Percentiles rank a stretch among this genome's conserved stretches.
Conservation (phyloP, 2,113 vertebrate species). For the Gobio gobio region DNA sequence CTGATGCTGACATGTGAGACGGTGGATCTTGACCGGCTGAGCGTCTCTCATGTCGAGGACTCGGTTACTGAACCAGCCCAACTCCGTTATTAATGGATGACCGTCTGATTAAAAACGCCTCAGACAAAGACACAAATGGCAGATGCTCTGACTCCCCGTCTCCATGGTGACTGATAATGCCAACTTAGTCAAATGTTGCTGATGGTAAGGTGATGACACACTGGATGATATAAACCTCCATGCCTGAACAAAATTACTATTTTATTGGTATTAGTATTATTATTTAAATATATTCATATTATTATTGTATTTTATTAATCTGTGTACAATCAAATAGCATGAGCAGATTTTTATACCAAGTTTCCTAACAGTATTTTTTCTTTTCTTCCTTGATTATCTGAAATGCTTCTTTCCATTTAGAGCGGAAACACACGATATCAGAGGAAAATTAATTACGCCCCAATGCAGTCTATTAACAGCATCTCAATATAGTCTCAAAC, state of each 20-base stretch:
- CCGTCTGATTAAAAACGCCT: conserved; percentile 67
- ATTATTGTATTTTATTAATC: not conserved
- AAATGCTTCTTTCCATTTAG: not conserved
- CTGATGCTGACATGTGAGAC: conserved; percentile 44
- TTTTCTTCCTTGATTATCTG: not conserved
- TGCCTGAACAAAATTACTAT: not conserved
- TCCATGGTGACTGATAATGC: conserved; percentile 22
- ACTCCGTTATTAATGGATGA: conserved; percentile 74
- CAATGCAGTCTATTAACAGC: conserved; percentile 3
- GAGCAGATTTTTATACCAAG: not conserved
- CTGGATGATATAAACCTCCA: too few species aligned
- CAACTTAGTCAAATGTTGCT: conserved; percentile 4
- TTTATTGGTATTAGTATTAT: not conserved
- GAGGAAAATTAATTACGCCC: not conserved
- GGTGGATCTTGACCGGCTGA: conserved; percentile 37
- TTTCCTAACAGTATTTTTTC: not conserved
- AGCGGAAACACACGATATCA: not conserved
- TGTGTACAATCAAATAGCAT: not conserved
- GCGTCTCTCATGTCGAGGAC: conserved; percentile 68
- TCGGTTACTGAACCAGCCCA: conserved; percentile 66
- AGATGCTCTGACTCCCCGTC: conserved; percentile 1
- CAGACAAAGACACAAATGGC: conserved; percentile 14
- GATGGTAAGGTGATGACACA: not conserved
- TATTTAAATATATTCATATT: not conserved
- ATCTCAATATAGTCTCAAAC: conserved; percentile 1